These are phyloP conservation scores for Xerus rutilus DNA, from an alignment of 2,797 vertebrate genomes.

Conservation along the genomic window DNA sequence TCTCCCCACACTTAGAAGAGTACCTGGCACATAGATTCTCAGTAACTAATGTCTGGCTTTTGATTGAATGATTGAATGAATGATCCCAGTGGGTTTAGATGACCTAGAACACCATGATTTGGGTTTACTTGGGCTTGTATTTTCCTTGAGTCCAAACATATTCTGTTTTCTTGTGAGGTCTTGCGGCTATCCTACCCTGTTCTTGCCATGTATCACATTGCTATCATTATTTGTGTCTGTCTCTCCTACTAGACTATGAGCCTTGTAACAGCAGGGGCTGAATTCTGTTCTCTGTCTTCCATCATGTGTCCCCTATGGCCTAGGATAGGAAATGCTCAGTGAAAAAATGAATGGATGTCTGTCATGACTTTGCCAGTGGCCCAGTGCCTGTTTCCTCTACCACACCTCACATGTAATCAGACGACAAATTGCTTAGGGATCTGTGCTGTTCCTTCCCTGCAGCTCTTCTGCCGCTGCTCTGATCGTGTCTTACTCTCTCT, in stretches of 20 bases:
- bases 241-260: neutral
- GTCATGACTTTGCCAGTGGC: neutral
- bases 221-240: neutral
- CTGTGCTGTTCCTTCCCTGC: neutral
- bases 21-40: neutral
- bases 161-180: neutral
- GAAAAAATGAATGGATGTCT: constrained; percentile 3
- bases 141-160: neutral
- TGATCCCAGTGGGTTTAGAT: neutral
- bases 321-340: neutral
- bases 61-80: neutral
- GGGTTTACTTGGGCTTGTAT: neutral
- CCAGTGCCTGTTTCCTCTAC: neutral
- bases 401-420: neutral
- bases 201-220: neutral
- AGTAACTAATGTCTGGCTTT: neutral
- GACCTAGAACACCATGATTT: neutral
- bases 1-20: neutral
- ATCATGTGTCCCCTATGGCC: neutral
- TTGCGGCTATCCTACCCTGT: neutral
- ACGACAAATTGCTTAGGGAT: neutral
- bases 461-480: neutral
- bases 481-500: neutral
- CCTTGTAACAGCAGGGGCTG: neutral
- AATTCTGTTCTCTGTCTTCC: neutral